Conservation (phyloP, 2,797 vertebrate species). For the Vireo griseus region DNA sequence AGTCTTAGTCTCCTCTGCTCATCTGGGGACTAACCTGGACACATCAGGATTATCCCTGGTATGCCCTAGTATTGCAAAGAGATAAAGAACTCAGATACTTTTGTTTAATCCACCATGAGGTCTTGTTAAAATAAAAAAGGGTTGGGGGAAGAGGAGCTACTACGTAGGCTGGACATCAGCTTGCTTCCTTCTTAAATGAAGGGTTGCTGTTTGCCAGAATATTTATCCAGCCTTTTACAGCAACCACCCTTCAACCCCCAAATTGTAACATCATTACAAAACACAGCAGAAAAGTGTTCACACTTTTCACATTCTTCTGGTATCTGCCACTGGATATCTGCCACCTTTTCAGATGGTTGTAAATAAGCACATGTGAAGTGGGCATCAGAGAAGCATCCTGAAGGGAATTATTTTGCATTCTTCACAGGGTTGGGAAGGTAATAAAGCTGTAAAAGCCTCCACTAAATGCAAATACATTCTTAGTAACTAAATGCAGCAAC, state of each 20-base stretch:
- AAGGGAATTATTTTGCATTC: not conserved
- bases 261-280: not conserved
- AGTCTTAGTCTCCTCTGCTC: not conserved
- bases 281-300: not conserved
- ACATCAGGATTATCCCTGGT: not conserved
- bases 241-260: not conserved
- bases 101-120: not conserved
- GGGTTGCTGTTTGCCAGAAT: not conserved
- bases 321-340: not conserved
- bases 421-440: not conserved
- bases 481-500: not conserved
- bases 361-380: not conserved
- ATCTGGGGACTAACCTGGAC: not conserved
- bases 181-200: not conserved
- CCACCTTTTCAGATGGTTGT: not conserved
- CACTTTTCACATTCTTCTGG: not conserved
- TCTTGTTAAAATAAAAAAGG: not conserved
- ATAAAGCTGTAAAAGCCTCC: not conserved
- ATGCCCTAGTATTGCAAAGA: rapidly evolving
- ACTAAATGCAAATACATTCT: not conserved
- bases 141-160: not conserved
- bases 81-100: not conserved
- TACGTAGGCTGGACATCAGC: not conserved
- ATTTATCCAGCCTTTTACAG: not conserved
- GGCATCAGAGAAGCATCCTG: not conserved